A percentile compares a stretch with the other conserved stretches of the same genome.
Conservation (phyloP, 2,797 vertebrate genomes). For the Pteronotus mesoamericanus region DNA sequence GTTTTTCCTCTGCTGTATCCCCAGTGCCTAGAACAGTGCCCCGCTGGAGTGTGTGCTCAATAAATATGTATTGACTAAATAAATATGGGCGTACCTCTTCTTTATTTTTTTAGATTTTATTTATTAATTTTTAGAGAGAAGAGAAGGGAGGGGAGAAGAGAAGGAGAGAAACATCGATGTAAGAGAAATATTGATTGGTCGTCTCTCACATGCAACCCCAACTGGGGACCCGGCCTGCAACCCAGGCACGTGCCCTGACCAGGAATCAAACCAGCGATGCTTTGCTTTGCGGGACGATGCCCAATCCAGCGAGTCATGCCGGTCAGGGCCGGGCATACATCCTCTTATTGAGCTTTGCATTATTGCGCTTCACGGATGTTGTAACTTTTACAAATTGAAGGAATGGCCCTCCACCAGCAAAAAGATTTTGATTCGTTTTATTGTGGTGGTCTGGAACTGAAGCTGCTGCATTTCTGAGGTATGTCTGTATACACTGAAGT, state of each 20-base stretch:
- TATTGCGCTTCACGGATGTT: background rate
- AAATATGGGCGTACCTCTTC: background rate
- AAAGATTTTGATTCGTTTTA: background rate
- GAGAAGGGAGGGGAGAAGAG: too few relatives aligned
- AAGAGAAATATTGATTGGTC: too few relatives aligned
- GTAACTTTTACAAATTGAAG: background rate
- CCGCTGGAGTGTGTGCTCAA: background rate
- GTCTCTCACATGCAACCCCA: too few relatives aligned
- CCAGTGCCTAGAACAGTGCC: background rate
- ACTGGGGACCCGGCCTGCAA: too few relatives aligned
- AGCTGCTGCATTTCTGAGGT: background rate
- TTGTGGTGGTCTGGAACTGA: background rate
- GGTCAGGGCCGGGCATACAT: background rate
- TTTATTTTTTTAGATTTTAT: background rate
- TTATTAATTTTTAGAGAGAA: too few relatives aligned
- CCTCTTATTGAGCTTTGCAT: background rate
- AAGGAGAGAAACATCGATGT: too few relatives aligned
- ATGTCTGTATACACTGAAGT: background rate
- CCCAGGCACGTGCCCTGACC: background rate
- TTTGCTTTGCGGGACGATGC: background rate
- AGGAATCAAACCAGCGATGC: background rate
- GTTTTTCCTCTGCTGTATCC: background rate
- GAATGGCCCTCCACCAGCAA: background rate
- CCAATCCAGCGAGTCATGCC: background rate
- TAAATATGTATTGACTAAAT: background rate